These are phyloP conservation scores for Gonatopus flavifemur DNA, from an alignment of 1,140 invertebrate species.

Conservation along the genomic window DNA sequence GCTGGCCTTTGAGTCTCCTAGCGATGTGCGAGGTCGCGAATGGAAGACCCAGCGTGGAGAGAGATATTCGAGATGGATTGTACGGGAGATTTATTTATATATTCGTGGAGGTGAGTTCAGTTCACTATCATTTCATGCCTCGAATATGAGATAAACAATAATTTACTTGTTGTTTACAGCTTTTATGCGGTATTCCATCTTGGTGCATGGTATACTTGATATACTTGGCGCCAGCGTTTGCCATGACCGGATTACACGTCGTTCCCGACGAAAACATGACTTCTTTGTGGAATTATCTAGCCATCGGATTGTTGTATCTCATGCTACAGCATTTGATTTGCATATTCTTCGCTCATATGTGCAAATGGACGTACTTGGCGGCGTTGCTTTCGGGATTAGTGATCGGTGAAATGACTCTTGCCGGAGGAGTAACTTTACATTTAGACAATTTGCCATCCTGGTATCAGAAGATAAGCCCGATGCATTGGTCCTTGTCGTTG, in stretches of 20 bases:
- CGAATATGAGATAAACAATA: too few relatives aligned
- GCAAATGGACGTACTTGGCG: conserved; percentile 61
- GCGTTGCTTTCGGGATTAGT: conserved; percentile 65
- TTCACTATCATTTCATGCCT: too few relatives aligned
- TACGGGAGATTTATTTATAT: conserved; percentile 80
- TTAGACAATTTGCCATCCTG: conserved; percentile 69
- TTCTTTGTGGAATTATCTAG: conserved; percentile 47
- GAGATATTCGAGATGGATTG: conserved; percentile 77
- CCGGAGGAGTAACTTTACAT: conserved; percentile 74
- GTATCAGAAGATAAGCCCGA: conserved; percentile 68
- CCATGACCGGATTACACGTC: conserved; percentile 77
- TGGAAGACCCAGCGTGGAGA: conserved; percentile 70
- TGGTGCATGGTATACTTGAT: conserved; percentile 74
- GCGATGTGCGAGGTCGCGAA: conserved; percentile 69
- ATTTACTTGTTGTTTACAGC: conserved; percentile 50
- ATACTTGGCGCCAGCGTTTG: conserved; percentile 83
- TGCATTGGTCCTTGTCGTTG: conserved; percentile 73
- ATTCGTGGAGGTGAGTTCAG: conserved; percentile 72
- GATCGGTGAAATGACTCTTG: conserved; percentile 65
- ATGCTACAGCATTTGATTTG: conserved; percentile 72
- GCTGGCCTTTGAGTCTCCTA: conserved; percentile 76
- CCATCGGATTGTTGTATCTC: conserved; percentile 73
- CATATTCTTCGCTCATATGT: conserved; percentile 68
- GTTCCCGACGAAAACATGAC: conserved; percentile 48
- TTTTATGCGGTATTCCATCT: conserved; percentile 64